Evolutionary conservation across 2,888 invertebrate species (phyloP).

Genomic region (Perithous albicinctus): DNA sequence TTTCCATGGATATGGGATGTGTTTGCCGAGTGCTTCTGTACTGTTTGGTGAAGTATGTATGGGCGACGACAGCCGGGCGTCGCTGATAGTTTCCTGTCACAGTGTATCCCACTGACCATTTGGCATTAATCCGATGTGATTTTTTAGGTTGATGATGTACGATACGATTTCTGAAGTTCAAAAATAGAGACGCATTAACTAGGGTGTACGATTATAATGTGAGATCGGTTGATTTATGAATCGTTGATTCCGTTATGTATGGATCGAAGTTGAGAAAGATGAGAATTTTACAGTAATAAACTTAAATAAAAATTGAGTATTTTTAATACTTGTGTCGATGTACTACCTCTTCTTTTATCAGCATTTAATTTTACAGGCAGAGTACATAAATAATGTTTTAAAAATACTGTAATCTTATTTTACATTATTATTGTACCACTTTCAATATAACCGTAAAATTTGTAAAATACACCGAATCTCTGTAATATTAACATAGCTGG

Average conservation of each 20-base stretch:
- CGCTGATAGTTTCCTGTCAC: constrained; percentile 7
- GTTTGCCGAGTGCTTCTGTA: not conserved
- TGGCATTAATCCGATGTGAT: constrained; percentile 2
- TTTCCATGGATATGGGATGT: constrained; percentile 77
- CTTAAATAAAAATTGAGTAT: too few species aligned
- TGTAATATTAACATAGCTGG: too few species aligned
- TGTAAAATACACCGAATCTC: too few species aligned
- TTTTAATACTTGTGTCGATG: too few species aligned
- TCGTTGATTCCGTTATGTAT: not conserved
- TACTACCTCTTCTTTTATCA: too few species aligned
- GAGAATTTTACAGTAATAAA: too few species aligned
- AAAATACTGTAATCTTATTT: too few species aligned
- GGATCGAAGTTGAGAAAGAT: too few species aligned
- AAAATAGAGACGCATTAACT: not conserved
- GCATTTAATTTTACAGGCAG: too few species aligned
- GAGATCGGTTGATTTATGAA: not conserved
- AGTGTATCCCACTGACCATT: constrained; percentile 4
- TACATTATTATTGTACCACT: too few species aligned
- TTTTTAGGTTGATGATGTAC: not conserved
- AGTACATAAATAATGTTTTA: too few species aligned
- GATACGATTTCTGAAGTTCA: not conserved
- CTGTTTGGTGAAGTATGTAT: not conserved
- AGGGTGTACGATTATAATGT: not conserved
- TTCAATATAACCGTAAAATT: not conserved
- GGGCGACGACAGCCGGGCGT: not conserved